Base-by-base conservation (phyloP, 2,888 invertebrate genomes). In the Ectobius pallidus region DNA sequence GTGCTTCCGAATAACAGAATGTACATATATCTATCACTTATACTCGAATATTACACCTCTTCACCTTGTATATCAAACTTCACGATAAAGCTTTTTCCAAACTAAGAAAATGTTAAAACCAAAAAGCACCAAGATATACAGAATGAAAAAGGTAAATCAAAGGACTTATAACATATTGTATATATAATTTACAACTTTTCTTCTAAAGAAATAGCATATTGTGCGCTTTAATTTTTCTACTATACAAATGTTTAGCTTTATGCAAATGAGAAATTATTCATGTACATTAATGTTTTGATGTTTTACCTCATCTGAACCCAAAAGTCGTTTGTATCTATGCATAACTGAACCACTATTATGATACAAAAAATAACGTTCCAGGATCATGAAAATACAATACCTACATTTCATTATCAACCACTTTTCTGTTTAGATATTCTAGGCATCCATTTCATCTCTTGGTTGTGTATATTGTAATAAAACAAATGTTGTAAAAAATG, bases 191-290 rank as follows among this genome's bases (percentile, higher is more conserved):
- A 22, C 14, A 7, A 34, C 2, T 58, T 16, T 52, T 58, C 32
- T 30, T 58, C 27, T 22, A 30, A 58, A 58, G 52, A 9, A 52
- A 52, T 52, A 46, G 9, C 3, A 25, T 22, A 52, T 16, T 58
- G 58, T 58, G 58, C 30, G 32, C 58, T 58, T 58, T 58, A 58
- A 14, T 58, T 58, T 58, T 58, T 58, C 58, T 58, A 58, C 58
- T 58, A 30, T 58, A 25, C 27, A 58, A 6, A 30, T 30, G 27
- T 58, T 58, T 11, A 16, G 30, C 58, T 58, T 16, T 58, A 9
- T 58, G 58, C 30, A 58, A 30, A 3, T 32, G 58, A 25, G 58
- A 58, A 58, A 58, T n/a, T 58, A n/a, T 58, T n/a, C 30, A n/a
- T 58, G 58, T 58, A 32, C 27, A 25, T 58, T 30, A 9, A 30